A percentile compares a stretch with the other conserved stretches of the same genome.
Evolutionary conservation across 2,888 invertebrate genomes (phyloP).

Genomic region (Amaurobius ferox): DNA sequence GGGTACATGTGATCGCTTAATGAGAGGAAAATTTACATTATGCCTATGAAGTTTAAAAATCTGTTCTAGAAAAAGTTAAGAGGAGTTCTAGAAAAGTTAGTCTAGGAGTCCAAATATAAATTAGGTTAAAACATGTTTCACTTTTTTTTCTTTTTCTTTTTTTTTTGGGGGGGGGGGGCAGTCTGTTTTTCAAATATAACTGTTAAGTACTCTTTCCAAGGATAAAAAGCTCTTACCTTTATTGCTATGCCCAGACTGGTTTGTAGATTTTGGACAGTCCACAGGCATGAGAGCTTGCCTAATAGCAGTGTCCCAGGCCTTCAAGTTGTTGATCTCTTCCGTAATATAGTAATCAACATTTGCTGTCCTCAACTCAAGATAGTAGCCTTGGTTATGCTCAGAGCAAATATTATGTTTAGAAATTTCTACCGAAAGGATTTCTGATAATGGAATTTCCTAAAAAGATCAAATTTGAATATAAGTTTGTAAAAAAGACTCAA

Average conservation of each 20-base stretch:
- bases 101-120: too few species aligned
- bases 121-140: too few species aligned
- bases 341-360: constrained; percentile 95
- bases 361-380: constrained; percentile 93
- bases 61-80: too few species aligned
- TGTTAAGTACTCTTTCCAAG: too few species aligned
- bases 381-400: constrained; percentile 77
- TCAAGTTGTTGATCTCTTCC: constrained; percentile 92
- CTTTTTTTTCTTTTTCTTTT: too few species aligned
- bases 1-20: too few species aligned
- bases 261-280: constrained; percentile 82
- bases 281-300: constrained; percentile 93
- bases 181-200: too few species aligned
- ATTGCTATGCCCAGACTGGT: background rate
- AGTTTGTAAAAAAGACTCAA: too few species aligned
- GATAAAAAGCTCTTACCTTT: constrained; percentile 43
- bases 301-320: constrained; percentile 95
- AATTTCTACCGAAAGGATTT: constrained; percentile 91
- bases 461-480: background rate
- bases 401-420: constrained; percentile 80
- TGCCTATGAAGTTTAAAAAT: too few species aligned
- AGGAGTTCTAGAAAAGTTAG: too few species aligned
- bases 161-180: too few species aligned
- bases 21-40: too few species aligned
- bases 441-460: constrained; percentile 91